These are phyloP conservation scores for Centruroides sculpturatus DNA, from an alignment of 1,140 invertebrate genomes.

Conservation along the genomic window DNA sequence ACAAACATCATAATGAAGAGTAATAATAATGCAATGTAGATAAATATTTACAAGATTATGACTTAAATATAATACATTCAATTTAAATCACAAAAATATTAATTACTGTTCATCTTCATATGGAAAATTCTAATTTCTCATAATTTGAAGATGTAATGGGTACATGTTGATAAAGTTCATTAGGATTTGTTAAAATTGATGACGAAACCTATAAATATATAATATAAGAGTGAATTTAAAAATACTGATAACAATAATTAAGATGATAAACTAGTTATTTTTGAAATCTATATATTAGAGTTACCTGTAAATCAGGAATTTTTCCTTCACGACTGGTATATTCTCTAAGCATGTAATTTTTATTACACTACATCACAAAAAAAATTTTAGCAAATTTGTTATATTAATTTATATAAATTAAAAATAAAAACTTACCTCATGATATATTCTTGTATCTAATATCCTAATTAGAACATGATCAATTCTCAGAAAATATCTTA, in stretches of 20 bases:
- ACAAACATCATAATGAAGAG: too few relatives aligned
- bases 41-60: too few relatives aligned
- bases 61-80: too few relatives aligned
- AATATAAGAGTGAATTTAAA: too few relatives aligned
- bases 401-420: not conserved
- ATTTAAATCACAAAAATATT: too few relatives aligned
- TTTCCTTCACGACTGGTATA: constrained; percentile 25
- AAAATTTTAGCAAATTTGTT: not conserved
- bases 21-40: too few relatives aligned
- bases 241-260: too few relatives aligned
- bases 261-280: too few relatives aligned
- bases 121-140: constrained; percentile 24
- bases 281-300: too few relatives aligned
- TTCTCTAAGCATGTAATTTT: constrained; percentile 29
- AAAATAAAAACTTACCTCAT: constrained; percentile 38
- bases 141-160: constrained; percentile 21
- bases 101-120: not conserved
- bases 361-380: constrained; percentile 20
- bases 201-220: constrained; percentile 18
- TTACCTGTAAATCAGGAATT: constrained; percentile 23
- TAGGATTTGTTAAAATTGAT: constrained; percentile 24
- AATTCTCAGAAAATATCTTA: constrained; percentile 83
- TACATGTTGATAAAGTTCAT: constrained; percentile 25
- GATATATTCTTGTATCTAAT: constrained; percentile 83
- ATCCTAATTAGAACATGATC: constrained; percentile 79